Evolutionary conservation across 2,113 vertebrate genomes (phyloP).

Genomic region (Semnopithecus entellus): DNA sequence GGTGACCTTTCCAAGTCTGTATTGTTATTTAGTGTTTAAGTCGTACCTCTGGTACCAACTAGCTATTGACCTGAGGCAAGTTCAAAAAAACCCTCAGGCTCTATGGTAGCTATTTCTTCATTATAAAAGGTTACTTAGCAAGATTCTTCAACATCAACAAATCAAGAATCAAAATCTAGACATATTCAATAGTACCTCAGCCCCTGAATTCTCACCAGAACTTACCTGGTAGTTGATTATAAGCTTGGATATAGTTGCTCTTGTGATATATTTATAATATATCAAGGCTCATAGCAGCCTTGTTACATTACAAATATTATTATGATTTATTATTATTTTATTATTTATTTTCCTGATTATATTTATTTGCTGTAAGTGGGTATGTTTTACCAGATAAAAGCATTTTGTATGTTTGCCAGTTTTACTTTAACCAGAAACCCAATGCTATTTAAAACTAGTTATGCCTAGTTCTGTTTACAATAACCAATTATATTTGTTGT

Average conservation of each 20-base stretch:
- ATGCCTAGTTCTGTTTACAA: neutral
- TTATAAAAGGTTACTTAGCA: neutral
- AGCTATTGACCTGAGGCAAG: neutral
- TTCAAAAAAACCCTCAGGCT: neutral
- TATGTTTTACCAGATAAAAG: neutral
- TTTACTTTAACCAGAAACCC: neutral
- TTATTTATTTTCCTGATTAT: conserved; percentile 1
- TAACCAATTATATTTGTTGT: neutral
- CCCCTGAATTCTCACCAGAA: neutral
- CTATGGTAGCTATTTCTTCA: neutral
- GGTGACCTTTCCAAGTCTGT: neutral
- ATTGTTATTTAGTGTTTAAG: neutral
- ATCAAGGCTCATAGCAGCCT: neutral
- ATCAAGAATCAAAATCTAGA: neutral
- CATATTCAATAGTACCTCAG: neutral
- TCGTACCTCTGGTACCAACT: neutral
- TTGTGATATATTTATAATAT: conserved; percentile 7
- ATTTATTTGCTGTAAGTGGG: neutral
- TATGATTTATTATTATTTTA: neutral
- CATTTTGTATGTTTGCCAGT: neutral
- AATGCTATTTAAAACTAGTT: neutral
- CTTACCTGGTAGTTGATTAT: neutral
- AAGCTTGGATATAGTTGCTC: neutral
- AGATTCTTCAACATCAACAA: neutral
- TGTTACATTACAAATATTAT: too few relatives aligned